A percentile compares a stretch with the other conserved stretches of the same genome.
These are phyloP conservation scores for Cranoglanis bouderius DNA, from an alignment of 2,113 vertebrate species.

Conservation along the genomic window DNA sequence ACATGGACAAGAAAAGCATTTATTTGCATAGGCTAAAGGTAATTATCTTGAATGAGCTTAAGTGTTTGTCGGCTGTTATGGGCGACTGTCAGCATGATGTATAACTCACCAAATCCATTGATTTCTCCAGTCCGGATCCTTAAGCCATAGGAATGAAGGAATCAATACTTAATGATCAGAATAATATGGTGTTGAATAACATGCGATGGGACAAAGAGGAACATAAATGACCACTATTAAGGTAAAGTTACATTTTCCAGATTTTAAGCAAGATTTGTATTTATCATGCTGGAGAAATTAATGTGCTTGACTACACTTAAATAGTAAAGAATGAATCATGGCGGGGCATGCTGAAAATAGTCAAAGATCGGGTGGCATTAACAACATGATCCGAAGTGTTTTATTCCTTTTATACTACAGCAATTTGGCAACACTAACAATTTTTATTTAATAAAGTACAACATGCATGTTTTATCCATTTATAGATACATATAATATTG, in stretches of 20 bases:
- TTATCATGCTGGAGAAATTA: not conserved
- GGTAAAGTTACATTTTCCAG: not conserved
- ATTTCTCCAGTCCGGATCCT: constrained; percentile 15
- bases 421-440: not conserved
- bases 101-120: constrained; percentile 24
- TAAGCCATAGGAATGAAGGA: constrained; percentile 20
- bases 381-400: not conserved
- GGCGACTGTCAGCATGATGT: constrained; percentile 36
- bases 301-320: not conserved
- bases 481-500: not conserved
- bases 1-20: not conserved
- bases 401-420: not conserved
- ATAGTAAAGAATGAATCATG: not conserved
- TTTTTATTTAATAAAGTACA: not conserved
- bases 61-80: constrained; percentile 13
- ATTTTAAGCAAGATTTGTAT: not conserved
- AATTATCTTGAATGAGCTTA: not conserved
- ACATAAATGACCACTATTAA: not conserved
- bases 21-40: not conserved
- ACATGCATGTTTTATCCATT: not conserved
- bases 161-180: constrained; percentile 47
- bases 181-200: not conserved
- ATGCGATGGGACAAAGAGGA: not conserved
- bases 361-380: not conserved
- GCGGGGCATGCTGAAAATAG: not conserved